Percentiles rank a stretch among this genome's conserved stretches.
Conservation (phyloP, 2,113 vertebrate genomes). For the Poeciliopsis prolifica region DNA sequence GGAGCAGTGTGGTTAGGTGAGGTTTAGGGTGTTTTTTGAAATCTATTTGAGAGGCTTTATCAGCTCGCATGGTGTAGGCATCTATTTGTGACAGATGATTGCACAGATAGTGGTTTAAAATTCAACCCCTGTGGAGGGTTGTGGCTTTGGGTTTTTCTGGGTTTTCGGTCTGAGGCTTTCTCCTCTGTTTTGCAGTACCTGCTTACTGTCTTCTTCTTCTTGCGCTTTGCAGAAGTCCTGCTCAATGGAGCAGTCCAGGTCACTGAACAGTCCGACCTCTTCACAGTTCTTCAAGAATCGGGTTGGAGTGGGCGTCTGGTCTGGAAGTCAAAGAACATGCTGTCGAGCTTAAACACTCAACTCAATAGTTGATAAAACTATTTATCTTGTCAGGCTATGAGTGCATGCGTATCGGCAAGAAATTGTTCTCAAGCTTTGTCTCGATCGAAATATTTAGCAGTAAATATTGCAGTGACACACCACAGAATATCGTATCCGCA, state of each 20-base stretch:
- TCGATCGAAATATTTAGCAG: not conserved
- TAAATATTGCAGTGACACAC: not conserved
- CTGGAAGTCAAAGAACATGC: slow-evolving; percentile 77
- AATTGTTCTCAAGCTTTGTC: not conserved
- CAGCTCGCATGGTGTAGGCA: slow-evolving; percentile 15
- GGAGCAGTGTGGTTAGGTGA: slow-evolving; percentile 22
- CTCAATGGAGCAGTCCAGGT: slow-evolving; percentile 96
- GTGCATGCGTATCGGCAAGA: not conserved
- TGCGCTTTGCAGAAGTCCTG: slow-evolving; percentile 97
- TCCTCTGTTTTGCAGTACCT: slow-evolving; percentile 79
- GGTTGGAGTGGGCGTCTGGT: slow-evolving; percentile 97
- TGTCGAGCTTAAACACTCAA: not conserved
- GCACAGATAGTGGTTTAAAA: slow-evolving; percentile 36
- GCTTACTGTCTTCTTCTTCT: slow-evolving; percentile 96
- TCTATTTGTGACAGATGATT: slow-evolving; percentile 33
- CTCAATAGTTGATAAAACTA: not conserved
- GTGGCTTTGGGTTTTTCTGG: slow-evolving; percentile 36
- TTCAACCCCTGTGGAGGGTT: slow-evolving; percentile 15
- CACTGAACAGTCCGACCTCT: slow-evolving; percentile 97
- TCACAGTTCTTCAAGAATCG: slow-evolving; percentile 99
- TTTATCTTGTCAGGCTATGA: not conserved
- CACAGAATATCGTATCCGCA: not conserved
- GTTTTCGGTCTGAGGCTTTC: slow-evolving; percentile 14
- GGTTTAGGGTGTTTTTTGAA: not conserved
- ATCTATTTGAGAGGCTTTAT: slow-evolving; percentile 28